A percentile compares a stretch with the other conserved stretches of the same genome.
Conservation (phyloP, 1,140 invertebrate genomes). For the Lepidurus arcticus region DNA sequence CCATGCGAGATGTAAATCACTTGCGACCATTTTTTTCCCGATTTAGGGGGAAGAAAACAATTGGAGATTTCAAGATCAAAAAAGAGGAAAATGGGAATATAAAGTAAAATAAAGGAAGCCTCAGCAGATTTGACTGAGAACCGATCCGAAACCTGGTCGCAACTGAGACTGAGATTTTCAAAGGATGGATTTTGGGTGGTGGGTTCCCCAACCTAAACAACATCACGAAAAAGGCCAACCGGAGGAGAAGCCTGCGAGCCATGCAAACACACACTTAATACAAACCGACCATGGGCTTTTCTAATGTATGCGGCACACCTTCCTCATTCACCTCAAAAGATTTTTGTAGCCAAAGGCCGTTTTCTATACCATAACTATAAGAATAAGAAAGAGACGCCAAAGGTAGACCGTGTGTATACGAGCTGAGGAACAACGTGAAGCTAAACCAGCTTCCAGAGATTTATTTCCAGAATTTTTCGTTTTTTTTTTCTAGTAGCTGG, state of each 20-base stretch:
- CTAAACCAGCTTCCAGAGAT: background rate
- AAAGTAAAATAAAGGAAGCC: no score
- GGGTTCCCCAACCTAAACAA: no score
- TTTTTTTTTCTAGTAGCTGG: no score
- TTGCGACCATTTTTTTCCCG: background rate
- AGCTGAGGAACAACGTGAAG: no score
- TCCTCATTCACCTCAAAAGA: background rate
- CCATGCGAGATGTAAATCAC: background rate
- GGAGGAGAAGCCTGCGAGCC: no score
- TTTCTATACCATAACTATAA: no score
- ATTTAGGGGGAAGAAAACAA: background rate
- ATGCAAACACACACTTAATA: no score
- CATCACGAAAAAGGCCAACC: no score
- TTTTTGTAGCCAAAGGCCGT: no score
- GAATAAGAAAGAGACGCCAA: background rate
- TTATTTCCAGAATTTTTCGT: background rate
- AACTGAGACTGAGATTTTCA: slow-evolving; percentile 22
- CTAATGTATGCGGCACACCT: slow-evolving; percentile 4
- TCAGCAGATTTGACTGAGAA: background rate
- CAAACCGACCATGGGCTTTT: background rate
- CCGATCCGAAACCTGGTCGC: background rate
- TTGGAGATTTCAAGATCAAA: no score
- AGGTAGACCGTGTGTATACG: background rate
- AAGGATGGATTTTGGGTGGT: background rate
- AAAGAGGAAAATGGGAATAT: no score